Base-by-base conservation (phyloP, 2,888 invertebrate species). In the Meloe dianella region DNA sequence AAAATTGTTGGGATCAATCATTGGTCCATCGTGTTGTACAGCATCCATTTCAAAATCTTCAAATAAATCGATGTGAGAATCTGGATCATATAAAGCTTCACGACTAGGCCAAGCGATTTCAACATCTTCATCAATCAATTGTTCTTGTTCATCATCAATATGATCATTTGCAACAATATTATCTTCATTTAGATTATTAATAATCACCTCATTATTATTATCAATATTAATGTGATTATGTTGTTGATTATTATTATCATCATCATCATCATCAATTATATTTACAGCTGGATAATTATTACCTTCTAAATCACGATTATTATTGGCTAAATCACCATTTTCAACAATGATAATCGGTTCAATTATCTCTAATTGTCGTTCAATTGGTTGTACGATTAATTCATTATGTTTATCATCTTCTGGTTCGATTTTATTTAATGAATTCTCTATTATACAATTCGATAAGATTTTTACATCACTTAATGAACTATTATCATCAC, bases 291-390 rank as follows among this genome's bases (percentile, higher is more conserved):
- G 79, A 71, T 85, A 81, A 68, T 85, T 85, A 72, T 85, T 86
- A 27, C 86, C 86, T 77, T 86, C 86, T 8, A 80, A 79, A 70
- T 87, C 86, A 57, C 86, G 80, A 73, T 86, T 87, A 71, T 87
- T 86, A 73, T 87, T 86, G 2, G 85, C 86, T 35, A 87, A 78
- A 77, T 87, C 86, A 1, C 86, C 86, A 69, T 86, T 87, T 78
- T 86, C 85, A 1, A 85, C 84, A 60, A 82, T 74, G 22, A 74
- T 57, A n/a, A 68, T 58, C 1, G 61, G 69, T 56, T 66, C 66
- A 9, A 24, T 41, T 17, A 29, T 29, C 24, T 66, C 59, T 1
- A 57, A 20, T 17, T n/a, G 30, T 10, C 32, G 58, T 30, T 51
- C 35, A 24, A 29, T 29, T 10, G 12, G 47, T 12, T 47, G 22